These are phyloP conservation scores for Rhinophrynus dorsalis DNA, from an alignment of 2,797 vertebrate species.

Conservation along the genomic window DNA sequence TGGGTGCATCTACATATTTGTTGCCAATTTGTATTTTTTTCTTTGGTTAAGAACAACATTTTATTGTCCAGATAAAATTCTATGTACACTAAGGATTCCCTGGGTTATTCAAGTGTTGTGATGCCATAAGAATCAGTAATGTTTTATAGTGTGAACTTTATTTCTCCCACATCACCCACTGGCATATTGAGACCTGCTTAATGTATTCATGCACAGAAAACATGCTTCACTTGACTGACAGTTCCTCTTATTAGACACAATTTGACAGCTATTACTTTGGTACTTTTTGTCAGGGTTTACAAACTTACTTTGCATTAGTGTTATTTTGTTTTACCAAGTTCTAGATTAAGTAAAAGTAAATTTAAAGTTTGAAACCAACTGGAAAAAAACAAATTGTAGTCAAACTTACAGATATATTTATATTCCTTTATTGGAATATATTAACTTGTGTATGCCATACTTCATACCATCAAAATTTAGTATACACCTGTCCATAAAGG, in stretches of 20 bases:
- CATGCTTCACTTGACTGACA: constrained; percentile 17
- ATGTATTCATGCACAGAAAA: neutral
- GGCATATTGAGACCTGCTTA: neutral
- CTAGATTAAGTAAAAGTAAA: neutral
- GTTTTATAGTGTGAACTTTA: neutral
- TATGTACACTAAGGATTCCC: too few species aligned
- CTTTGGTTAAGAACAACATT: too few species aligned
- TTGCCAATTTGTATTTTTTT: too few species aligned
- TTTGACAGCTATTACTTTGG: neutral
- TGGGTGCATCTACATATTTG: too few species aligned
- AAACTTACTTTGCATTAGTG: neutral
- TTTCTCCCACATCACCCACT: neutral
- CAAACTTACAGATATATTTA: neutral
- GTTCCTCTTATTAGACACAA: constrained; percentile 12
- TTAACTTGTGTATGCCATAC: too few species aligned
- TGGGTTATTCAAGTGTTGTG: too few species aligned
- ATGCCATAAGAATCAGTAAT: too few species aligned
- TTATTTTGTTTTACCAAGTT: neutral
- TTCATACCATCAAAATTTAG: too few species aligned
- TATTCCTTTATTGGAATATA: too few species aligned
- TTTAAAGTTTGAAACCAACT: neutral
- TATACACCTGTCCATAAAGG: too few species aligned
- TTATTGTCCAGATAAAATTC: too few species aligned
- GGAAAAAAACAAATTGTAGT: neutral
- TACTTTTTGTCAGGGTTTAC: neutral